Conservation (phyloP, 2,888 invertebrate species). For the Morinoia aosen region DNA sequence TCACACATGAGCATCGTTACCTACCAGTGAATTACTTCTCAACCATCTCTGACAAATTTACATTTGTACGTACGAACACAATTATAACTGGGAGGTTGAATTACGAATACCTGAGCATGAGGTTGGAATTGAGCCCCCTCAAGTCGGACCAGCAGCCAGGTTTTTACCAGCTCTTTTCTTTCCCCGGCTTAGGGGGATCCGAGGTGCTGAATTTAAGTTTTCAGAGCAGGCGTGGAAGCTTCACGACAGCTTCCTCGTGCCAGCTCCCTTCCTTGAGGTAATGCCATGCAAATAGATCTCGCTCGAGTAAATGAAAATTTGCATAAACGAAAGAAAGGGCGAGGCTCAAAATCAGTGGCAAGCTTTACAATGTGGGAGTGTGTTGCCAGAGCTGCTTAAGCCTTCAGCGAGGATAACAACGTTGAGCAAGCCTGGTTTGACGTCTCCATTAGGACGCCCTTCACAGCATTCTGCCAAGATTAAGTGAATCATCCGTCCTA, state of each 20-base stretch:
- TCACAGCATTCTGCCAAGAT: background rate
- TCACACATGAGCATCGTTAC: background rate
- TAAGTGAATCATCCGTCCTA: constrained; percentile 7
- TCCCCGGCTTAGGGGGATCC: background rate
- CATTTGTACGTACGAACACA: background rate
- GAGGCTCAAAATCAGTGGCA: constrained; percentile 27
- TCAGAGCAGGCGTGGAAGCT: constrained; percentile 13
- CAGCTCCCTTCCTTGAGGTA: constrained; percentile 41
- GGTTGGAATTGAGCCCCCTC: too few relatives aligned
- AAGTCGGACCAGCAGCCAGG: too few relatives aligned
- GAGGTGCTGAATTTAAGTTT: background rate
- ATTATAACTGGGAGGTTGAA: too few relatives aligned
- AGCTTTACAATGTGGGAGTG: constrained; percentile 29
- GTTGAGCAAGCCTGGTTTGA: constrained; percentile 31
- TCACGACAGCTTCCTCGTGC: constrained; percentile 45
- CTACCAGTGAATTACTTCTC: background rate
- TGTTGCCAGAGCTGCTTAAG: constrained; percentile 39
- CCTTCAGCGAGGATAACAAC: background rate
- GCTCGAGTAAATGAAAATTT: constrained; percentile 51
- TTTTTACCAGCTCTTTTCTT: background rate
- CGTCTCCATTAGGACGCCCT: constrained; percentile 26
- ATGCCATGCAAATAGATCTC: constrained; percentile 51
- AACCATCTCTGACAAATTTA: background rate
- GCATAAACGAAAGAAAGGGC: constrained; percentile 46
- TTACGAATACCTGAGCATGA: too few relatives aligned